Base-by-base conservation (phyloP, 1,140 invertebrate species). In the Sitophilus oryzae region DNA sequence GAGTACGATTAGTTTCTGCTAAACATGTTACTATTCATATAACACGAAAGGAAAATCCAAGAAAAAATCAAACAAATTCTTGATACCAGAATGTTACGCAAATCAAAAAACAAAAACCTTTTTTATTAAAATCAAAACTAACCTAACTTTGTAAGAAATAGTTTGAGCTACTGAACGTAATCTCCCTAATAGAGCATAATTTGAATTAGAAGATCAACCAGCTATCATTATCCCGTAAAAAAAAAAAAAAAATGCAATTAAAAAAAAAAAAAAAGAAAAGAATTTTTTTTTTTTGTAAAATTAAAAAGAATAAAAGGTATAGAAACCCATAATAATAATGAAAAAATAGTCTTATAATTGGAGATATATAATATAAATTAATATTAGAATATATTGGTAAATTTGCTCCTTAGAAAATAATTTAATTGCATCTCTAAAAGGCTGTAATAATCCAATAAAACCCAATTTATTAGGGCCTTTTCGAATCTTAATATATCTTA, bases 1-100 rank as follows among this genome's bases (percentile, higher is more conserved):
- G 83, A 65, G 80, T 79, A 0, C 83, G 84, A 79, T 86, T 86
- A 63, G 79, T 82, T 71, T 87, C 83, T 43, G 81, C 82, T 70
- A 86, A 75, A 60, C 72, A 74, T 59, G 77, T 80, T 61, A 74
- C 68, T 62, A 82, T 73, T 64, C 78, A 79, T 64, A 78, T 71
- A 60, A 81, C 71, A 58, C 61, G 65, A 68, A 80, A 68, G 68
- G 76, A 70, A 58, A 70, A 67, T 67, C 77, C 65, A 64, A 75
- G 67, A 75, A 76, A 59, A 73, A 78, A 79, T 69, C 69, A 76
- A 42, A 74, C 58, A 71, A 69, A 62, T 52, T 66, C 42, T 66
- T 79, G 74, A 70, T 67, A 69, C 50, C n/a, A n/a, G n/a, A n/a
- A n/a, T n/a, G n/a, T 41, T 45, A 20, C 16, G 4, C 2, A 54